Base-by-base conservation (phyloP, 2,797 vertebrate species). In the Gila robusta region DNA sequence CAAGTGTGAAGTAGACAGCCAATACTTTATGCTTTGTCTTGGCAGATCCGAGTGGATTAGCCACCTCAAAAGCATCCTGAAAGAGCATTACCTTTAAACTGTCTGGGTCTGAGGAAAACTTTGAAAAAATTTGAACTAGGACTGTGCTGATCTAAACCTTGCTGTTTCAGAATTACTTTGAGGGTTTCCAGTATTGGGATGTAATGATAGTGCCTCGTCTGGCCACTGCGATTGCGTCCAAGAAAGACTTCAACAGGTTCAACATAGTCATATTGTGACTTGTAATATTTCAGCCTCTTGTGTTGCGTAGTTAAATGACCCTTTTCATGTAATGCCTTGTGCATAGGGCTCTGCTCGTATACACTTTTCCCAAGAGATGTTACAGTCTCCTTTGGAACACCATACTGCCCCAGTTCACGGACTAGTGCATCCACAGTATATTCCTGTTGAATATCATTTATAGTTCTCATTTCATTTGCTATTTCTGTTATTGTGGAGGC, bases 11-110 rank as follows among this genome's bases (percentile, higher is more conserved):
- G 66, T 87, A 83, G 7, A 89, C 86, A 54, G 72, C 72, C 39
- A 89, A 82, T 49, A 89, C 76, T 44, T 85, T 82, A 10, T 89
- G 86, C 56, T 89, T 88, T 73, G 71, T 11, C n/a, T 86, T 89
- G 69, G 87, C 7, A 56, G 54, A 56, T 56, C 21, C 54, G 21
- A 56, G 54, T 56, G 21, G 54, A 56, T 56, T 56, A 69, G 81
- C 85, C 26, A 85, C 82, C 56, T 88, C 87, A 83, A 90, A 88
- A 19, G 82, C 73, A 6, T 88, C 78, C 14, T 82, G 82, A 78
- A 84, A 89, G n/a, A 87, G 71, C 87, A 79, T 79, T 28, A 85
- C 44, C 67, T 85, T 85, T 59, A 89, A 83, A 86, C 21, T 32
- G 23, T 88, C 67, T 59, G 86, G 83, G 62, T 88, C 83, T 69